Evolutionary conservation across 2,888 invertebrate species (phyloP).

Genomic region (Cheilosia urbana): DNA sequence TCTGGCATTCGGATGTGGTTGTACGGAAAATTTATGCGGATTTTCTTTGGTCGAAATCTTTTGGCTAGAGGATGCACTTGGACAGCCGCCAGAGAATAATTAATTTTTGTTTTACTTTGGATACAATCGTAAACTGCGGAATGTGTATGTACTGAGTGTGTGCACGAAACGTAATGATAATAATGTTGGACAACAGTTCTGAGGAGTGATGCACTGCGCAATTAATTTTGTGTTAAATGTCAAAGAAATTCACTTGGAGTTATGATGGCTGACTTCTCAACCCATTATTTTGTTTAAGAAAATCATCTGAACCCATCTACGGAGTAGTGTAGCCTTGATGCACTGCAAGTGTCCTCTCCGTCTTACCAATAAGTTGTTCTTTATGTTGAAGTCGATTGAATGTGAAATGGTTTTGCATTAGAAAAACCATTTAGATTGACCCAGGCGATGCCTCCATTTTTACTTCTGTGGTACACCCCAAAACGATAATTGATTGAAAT

Average conservation of each 20-base stretch:
- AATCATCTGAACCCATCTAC: too few species aligned
- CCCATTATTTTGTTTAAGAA: too few species aligned
- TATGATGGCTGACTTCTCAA: slow-evolving; percentile 4
- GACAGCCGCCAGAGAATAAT: slow-evolving; percentile 71
- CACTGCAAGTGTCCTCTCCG: too few species aligned
- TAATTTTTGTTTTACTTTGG: slow-evolving; percentile 75
- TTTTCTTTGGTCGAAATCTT: slow-evolving; percentile 73
- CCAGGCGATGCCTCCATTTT: too few species aligned
- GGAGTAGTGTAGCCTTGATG: too few species aligned
- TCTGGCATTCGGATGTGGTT: slow-evolving; percentile 72
- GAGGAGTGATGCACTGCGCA: slow-evolving; percentile 58
- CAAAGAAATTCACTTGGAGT: slow-evolving; percentile 22
- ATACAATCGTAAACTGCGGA: slow-evolving; percentile 63
- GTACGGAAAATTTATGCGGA: slow-evolving; percentile 71
- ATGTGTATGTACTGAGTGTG: slow-evolving; percentile 17
- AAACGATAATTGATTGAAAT: too few species aligned
- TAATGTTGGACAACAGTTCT: slow-evolving; percentile 51
- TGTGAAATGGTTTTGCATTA: too few species aligned
- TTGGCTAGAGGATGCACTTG: slow-evolving; percentile 69
- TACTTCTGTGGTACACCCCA: too few species aligned
- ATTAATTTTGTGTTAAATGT: slow-evolving; percentile 56
- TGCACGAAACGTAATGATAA: slow-evolving; percentile 37
- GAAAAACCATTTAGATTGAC: too few species aligned
- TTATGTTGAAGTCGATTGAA: too few species aligned
- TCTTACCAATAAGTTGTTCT: too few species aligned